Conservation (phyloP, 1,140 invertebrate species). For the Cotesia vestalis region DNA sequence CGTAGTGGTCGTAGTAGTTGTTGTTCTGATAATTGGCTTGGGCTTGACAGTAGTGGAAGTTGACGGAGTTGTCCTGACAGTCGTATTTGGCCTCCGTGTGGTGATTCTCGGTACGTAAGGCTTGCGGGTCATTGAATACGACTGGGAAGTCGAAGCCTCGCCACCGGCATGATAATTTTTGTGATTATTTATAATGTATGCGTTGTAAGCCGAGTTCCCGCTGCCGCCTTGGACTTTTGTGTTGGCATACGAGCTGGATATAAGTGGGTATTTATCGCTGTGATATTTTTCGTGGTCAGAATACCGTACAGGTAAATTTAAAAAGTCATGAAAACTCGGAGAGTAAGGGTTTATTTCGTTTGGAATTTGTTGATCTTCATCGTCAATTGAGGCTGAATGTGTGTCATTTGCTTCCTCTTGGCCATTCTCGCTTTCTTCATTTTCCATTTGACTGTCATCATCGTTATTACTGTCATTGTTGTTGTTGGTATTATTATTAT, state of each 20-base stretch:
- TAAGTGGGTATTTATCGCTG: conserved; percentile 70
- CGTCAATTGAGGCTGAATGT: not conserved
- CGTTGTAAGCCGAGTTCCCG: conserved; percentile 65
- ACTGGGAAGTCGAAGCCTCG: conserved; percentile 38
- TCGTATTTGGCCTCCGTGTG: conserved; percentile 41
- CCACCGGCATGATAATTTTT: conserved; percentile 60
- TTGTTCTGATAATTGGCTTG: conserved; percentile 54
- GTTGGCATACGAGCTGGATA: conserved; percentile 77
- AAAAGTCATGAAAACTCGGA: conserved; percentile 74
- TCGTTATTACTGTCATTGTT: conserved; percentile 29
- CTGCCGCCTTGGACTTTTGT: conserved; percentile 75
- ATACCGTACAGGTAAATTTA: conserved; percentile 76
- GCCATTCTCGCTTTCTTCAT: conserved; percentile 17
- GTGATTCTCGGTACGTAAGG: conserved; percentile 45
- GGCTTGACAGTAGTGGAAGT: conserved; percentile 48
- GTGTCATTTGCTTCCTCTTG: conserved; percentile 24
- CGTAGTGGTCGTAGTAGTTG: conserved; percentile 49
- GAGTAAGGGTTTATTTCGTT: conserved; percentile 69
- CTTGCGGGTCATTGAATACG: conserved; percentile 42
- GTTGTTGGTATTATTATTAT: not conserved
- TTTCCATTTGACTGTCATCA: not conserved
- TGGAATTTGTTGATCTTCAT: conserved; percentile 54
- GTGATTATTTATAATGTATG: conserved; percentile 69
- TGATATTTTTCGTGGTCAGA: conserved; percentile 71
- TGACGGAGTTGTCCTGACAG: conserved; percentile 4